Evolutionary conservation across 2,797 vertebrate genomes (phyloP).

Genomic region (Manis pentadactyla): DNA sequence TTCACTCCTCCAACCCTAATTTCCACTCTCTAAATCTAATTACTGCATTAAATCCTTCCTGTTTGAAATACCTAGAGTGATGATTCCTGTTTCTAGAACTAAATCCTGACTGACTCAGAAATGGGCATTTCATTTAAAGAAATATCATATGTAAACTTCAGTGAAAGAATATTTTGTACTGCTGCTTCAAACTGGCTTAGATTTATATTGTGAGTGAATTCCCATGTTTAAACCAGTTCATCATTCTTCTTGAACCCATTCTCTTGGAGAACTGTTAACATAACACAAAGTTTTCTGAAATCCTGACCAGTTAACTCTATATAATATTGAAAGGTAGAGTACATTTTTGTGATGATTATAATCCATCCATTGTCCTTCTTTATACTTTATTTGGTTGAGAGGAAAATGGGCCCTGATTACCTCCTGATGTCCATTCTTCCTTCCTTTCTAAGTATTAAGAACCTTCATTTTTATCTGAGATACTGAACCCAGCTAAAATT

Average conservation of each 20-base stretch:
- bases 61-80: not conserved
- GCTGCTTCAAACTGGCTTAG: not conserved
- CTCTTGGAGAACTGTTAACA: not conserved
- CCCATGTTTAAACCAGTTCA: not conserved
- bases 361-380: not conserved
- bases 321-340: not conserved
- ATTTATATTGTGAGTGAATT: not conserved
- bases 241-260: not conserved
- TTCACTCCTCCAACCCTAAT: not conserved
- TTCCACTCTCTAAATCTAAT: not conserved
- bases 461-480: not conserved
- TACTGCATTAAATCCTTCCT: not conserved
- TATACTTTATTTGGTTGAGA: not conserved
- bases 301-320: not conserved
- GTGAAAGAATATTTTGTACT: not conserved
- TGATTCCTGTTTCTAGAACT: not conserved
- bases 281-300: not conserved
- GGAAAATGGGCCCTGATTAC: not conserved
- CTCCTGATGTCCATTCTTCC: not conserved
- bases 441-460: conserved; percentile 4
- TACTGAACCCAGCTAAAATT: not conserved
- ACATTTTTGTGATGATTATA: not conserved
- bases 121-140: not conserved
- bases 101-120: not conserved
- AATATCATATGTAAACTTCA: not conserved